These are phyloP conservation scores for Octomys mimax DNA, from an alignment of 2,797 vertebrate genomes.

Conservation along the genomic window DNA sequence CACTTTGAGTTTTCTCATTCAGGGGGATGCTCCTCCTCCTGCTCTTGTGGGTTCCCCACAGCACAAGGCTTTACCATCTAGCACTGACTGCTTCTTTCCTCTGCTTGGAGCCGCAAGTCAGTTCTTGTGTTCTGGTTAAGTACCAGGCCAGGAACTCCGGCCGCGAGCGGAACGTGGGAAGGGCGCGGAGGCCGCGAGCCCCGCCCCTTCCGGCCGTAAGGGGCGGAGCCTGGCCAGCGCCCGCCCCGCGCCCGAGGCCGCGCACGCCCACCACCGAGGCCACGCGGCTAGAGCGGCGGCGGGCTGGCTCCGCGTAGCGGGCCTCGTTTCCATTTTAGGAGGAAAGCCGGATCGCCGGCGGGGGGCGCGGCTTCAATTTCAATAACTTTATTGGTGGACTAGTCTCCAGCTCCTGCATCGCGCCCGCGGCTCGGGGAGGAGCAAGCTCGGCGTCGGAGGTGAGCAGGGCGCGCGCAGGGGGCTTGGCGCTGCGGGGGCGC, in stretches of 20 bases:
- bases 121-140: neutral
- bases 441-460: constrained; percentile 14
- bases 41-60: neutral
- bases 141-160: neutral
- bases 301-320: neutral
- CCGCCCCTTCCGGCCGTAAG: fast-evolving
- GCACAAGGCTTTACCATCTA: neutral
- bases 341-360: neutral
- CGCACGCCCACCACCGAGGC: constrained; percentile 63
- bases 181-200: too few relatives aligned
- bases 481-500: neutral
- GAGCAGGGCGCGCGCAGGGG: neutral
- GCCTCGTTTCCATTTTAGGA: constrained; percentile 79
- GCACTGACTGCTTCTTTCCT: neutral
- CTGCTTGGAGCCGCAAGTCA: neutral
- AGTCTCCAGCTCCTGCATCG: neutral
- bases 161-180: fast-evolving
- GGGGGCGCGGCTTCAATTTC: constrained; percentile 62
- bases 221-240: neutral
- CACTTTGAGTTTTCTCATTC: neutral
- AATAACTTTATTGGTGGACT: constrained; percentile 76
- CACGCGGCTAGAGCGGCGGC: constrained; percentile 70
- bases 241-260: neutral
- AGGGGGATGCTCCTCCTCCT: neutral
- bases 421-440: neutral